Percentiles rank a stretch among this genome's conserved stretches.
phyloP scores from a whole-genome alignment of 2,888 invertebrate species.

The Conchocele bisecta region DNA sequence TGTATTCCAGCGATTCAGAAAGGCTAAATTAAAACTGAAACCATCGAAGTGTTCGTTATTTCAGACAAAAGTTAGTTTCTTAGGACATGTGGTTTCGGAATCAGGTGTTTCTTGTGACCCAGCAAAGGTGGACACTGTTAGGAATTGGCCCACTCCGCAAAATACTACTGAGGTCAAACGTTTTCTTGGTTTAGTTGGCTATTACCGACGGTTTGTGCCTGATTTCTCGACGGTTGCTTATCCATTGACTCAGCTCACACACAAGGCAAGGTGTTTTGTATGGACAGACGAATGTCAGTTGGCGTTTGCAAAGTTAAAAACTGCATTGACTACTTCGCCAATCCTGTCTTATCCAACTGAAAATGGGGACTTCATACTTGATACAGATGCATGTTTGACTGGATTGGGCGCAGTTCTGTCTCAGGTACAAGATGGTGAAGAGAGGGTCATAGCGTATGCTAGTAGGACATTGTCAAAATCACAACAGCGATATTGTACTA shows the following conservation, averaged over 20 bases:
- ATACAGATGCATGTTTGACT: no score
- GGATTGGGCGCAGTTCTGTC: no score
- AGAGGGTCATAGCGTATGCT: no score
- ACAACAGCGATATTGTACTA: constrained; percentile 21
- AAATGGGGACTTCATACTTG: no score
- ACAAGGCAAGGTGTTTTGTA: background rate
- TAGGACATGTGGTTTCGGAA: constrained; percentile 23
- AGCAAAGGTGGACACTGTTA: constrained; percentile 18
- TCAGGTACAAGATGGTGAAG: constrained; percentile 5
- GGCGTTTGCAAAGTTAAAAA: background rate
- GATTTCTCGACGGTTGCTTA: background rate
- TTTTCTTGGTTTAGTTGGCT: constrained; percentile 11
- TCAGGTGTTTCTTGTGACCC: constrained; percentile 28
- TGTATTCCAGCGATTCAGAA: background rate
- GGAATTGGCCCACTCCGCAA: constrained; percentile 24
- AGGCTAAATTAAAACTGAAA: background rate
- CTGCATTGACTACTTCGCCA: background rate
- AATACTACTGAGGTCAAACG: constrained; percentile 33
- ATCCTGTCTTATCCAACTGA: no score
- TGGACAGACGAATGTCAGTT: background rate
- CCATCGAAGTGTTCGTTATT: background rate
- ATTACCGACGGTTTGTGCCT: background rate
- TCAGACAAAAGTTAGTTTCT: background rate
- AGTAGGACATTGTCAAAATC: no score
- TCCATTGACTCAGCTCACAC: background rate